phyloP scores from a whole-genome alignment of 2,888 invertebrate genomes.

The Luperina testacea region DNA sequence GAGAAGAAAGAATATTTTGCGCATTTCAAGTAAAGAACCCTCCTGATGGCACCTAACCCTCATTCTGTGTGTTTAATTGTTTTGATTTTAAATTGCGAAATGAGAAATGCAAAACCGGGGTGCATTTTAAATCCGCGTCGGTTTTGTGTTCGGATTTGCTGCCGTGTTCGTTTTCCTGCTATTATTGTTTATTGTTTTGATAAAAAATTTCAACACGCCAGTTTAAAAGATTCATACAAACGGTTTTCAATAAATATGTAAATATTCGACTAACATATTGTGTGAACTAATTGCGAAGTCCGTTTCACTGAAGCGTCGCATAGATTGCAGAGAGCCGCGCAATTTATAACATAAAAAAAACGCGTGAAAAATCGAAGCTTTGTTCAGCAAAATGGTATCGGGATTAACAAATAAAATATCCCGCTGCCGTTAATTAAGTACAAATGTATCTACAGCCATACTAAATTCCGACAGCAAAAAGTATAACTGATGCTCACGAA shows the following conservation, averaged over 20 bases:
- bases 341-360: constrained; percentile 71
- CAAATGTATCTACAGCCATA: neutral
- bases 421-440: constrained; percentile 6
- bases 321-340: constrained; percentile 70
- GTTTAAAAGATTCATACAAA: constrained; percentile 61
- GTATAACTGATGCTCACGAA: neutral
- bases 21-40: constrained; percentile 82
- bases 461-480: neutral
- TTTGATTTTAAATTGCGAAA: constrained; percentile 85
- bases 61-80: constrained; percentile 86
- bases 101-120: constrained; percentile 78
- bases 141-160: constrained; percentile 51
- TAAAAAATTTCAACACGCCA: constrained; percentile 47
- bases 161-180: constrained; percentile 41
- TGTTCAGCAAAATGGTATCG: constrained; percentile 14
- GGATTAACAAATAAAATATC: constrained; percentile 10
- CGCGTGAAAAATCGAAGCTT: constrained; percentile 41
- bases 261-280: constrained; percentile 75
- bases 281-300: constrained; percentile 76
- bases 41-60: constrained; percentile 78
- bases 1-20: constrained; percentile 72
- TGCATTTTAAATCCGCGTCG: constrained; percentile 77
- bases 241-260: constrained; percentile 76
- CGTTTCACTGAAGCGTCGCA: constrained; percentile 71
- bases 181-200: constrained; percentile 60